phyloP scores from a whole-genome alignment of 1,140 invertebrate genomes.

The Anoplolepis gracilipes region DNA sequence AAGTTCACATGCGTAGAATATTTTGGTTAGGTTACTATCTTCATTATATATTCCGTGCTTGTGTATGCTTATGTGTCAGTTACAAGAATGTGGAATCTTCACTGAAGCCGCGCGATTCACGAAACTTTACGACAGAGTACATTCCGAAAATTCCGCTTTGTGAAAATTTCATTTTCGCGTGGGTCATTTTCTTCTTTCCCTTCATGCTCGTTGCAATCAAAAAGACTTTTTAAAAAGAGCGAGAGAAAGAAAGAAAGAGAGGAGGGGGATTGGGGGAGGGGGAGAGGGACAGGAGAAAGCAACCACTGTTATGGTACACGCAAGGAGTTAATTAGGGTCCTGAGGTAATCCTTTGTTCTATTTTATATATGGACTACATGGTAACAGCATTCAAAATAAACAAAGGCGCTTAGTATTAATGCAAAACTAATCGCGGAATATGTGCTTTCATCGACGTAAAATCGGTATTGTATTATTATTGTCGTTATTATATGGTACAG shows the following conservation, averaged over 20 bases:
- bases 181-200: not conserved
- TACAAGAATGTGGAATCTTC: slow-evolving; percentile 43
- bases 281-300: not conserved
- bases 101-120: slow-evolving; percentile 30
- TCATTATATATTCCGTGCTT: slow-evolving; percentile 29
- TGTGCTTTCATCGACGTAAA: not conserved
- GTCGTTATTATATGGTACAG: not conserved
- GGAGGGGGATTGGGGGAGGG: no score
- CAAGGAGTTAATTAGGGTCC: slow-evolving; percentile 64
- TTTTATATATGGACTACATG: slow-evolving; percentile 38
- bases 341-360: slow-evolving; percentile 50
- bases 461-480: not conserved
- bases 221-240: not conserved
- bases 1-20: slow-evolving; percentile 27
- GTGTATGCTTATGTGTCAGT: slow-evolving; percentile 18
- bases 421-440: slow-evolving; percentile 46
- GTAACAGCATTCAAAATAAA: slow-evolving; percentile 34
- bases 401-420: slow-evolving; percentile 48
- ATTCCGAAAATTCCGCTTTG: slow-evolving; percentile 52
- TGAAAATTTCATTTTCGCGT: slow-evolving; percentile 31
- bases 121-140: slow-evolving; percentile 37
- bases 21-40: slow-evolving; percentile 12
- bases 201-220: slow-evolving; percentile 5
- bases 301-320: slow-evolving; percentile 20
- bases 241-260: no score